A percentile compares a stretch with the other conserved stretches of the same genome.
These are phyloP conservation scores for Lasioglossum lativentre DNA, from an alignment of 2,888 invertebrate species.

Conservation along the genomic window DNA sequence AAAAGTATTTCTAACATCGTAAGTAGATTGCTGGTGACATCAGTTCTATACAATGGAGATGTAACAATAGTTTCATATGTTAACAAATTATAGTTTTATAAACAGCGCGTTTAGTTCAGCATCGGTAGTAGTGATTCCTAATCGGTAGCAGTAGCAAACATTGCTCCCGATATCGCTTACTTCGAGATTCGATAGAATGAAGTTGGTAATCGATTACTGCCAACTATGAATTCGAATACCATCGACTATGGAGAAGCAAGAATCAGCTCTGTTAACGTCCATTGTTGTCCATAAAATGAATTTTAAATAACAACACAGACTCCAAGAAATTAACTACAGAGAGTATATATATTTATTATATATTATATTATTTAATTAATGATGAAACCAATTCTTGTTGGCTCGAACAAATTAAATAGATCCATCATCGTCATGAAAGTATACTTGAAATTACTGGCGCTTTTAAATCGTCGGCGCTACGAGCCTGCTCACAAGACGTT, in stretches of 20 bases:
- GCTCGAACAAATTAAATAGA: background rate
- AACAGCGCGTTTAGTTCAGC: constrained; percentile 28
- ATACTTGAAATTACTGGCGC: background rate
- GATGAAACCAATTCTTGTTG: background rate
- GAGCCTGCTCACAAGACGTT: background rate
- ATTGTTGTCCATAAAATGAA: too few species aligned
- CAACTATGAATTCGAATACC: background rate
- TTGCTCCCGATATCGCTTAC: constrained; percentile 3
- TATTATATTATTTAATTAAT: too few species aligned
- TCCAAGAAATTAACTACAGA: too few species aligned
- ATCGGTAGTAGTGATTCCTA: constrained; percentile 10
- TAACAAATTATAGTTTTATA: constrained; percentile 39
- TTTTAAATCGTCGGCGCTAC: background rate
- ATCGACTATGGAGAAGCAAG: background rate
- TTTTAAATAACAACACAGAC: too few species aligned
- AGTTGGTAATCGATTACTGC: background rate
- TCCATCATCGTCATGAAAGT: background rate
- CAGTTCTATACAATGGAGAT: background rate
- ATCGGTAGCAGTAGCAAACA: constrained; percentile 43
- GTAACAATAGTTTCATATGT: constrained; percentile 14
- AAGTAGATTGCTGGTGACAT: constrained; percentile 22
- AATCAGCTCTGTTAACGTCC: too few species aligned
- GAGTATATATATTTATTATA: too few species aligned
- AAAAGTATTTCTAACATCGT: background rate
- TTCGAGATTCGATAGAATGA: constrained; percentile 19